Percentiles rank a stretch among this genome's conserved stretches.
These are phyloP conservation scores for Ophraella communa DNA, from an alignment of 2,888 invertebrate genomes.

Conservation along the genomic window DNA sequence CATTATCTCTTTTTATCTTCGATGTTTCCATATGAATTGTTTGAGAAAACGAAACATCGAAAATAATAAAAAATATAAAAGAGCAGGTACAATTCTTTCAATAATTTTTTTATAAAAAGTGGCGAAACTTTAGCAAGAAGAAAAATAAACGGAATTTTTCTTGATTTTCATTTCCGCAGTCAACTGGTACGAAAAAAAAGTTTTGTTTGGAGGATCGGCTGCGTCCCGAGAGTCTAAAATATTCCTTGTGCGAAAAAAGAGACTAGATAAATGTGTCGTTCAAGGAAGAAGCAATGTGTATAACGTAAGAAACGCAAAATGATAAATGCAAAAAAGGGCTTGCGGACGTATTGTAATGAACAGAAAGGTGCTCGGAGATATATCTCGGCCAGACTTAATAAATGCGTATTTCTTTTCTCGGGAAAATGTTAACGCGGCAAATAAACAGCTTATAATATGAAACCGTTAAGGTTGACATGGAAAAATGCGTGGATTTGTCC, in stretches of 20 bases:
- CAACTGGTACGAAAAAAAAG: constrained; percentile 21
- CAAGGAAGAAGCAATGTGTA: constrained; percentile 53
- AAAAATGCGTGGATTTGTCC: constrained; percentile 3
- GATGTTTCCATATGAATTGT: too few relatives aligned
- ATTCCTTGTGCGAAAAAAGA: constrained; percentile 49
- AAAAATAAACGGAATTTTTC: constrained; percentile 23
- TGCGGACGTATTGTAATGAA: constrained; percentile 52
- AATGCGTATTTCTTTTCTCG: constrained; percentile 47
- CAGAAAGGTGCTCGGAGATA: constrained; percentile 49
- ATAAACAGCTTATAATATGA: constrained; percentile 21
- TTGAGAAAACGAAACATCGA: too few relatives aligned
- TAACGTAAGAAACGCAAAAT: constrained; percentile 52
- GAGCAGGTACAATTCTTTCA: too few relatives aligned
- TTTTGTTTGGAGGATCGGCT: constrained; percentile 28
- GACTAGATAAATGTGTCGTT: constrained; percentile 53
- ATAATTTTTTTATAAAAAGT: background rate
- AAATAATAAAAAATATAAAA: too few relatives aligned
- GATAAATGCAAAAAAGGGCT: constrained; percentile 51
- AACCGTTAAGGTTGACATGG: constrained; percentile 11
- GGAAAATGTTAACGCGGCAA: constrained; percentile 17
- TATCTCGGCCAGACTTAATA: constrained; percentile 50
- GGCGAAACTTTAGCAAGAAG: constrained; percentile 1
- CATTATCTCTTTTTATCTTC: too few relatives aligned
- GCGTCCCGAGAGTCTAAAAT: constrained; percentile 47
- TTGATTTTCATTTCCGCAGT: constrained; percentile 22